Evolutionary conservation across 2,113 vertebrate genomes (phyloP), one percentile per base, ranked within the genome.

Genomic region (Phalacrocorax pelagicus): DNA sequence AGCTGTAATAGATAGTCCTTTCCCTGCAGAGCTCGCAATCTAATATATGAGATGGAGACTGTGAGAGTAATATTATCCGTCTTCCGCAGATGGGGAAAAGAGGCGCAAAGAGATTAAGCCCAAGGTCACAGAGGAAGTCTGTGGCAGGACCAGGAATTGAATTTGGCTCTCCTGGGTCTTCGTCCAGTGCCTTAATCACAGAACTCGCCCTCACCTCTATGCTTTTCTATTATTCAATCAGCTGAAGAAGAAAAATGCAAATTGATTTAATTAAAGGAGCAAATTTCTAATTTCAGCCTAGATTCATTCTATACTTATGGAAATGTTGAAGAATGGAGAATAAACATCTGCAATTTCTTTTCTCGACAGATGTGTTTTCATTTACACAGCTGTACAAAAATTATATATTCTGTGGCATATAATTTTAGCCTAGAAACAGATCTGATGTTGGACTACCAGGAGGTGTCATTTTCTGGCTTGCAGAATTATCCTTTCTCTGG

Each of bases 241-340:
- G 72, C 89, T 84, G 83, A 32, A 84, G 63, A 67, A 81, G 97
- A 96, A 46, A 96, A 96, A 80, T 87, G 96, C 97, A 97, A 98
- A 98, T 96, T 97, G 96, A 98, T 98, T 98, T 97, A 98, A 98
- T 98, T 98, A 96, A 96, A 97, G 93, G 96, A 88, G 93, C 88
- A 96, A 96, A 96, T 97, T 97, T 97, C 94, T 97, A 92, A 97
- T 98, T 97, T 95, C 77, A 97, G 78, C 55, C 80, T 94, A 72
- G 88, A 96, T 96, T 96, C 9, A 0, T 95, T 97, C 90, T 87
- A 12, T 88, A 82, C 81, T 90, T 82, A 61, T 96, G 94, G 92
- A 98, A 96, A 98, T 98, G 94, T 91, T 97, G 96, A 97, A 94
- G 97, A 97, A 97, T 70, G 86, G 89, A 73, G 97, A 97, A 94